A percentile compares a stretch with the other conserved stretches of the same genome.
Evolutionary conservation across 1,140 invertebrate genomes (phyloP).

Genomic region (Luehdorfia chinensis): DNA sequence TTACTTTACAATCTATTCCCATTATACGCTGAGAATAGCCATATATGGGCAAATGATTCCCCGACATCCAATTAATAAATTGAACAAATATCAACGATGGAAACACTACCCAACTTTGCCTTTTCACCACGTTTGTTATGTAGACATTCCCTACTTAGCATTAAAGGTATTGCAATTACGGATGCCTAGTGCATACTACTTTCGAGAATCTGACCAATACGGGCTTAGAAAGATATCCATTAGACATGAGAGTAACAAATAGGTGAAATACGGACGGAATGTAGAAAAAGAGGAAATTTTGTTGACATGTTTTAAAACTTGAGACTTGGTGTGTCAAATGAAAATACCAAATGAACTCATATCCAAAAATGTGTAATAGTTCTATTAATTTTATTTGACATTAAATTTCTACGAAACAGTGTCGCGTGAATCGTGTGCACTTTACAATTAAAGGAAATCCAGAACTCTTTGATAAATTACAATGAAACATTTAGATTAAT

Average conservation of each 20-base stretch:
- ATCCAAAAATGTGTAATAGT: too few relatives aligned
- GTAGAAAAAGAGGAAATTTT: not conserved
- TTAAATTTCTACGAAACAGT: too few relatives aligned
- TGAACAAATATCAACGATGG: not conserved
- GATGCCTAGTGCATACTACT: slow-evolving; percentile 1
- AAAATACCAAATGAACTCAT: too few relatives aligned
- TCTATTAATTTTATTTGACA: too few relatives aligned
- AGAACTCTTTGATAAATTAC: too few relatives aligned
- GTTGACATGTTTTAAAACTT: too few relatives aligned
- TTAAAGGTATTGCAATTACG: slow-evolving; percentile 9
- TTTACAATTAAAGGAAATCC: too few relatives aligned
- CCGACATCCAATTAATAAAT: slow-evolving; percentile 4
- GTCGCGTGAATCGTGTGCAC: too few relatives aligned
- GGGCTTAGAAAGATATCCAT: not conserved
- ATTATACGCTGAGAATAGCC: not conserved
- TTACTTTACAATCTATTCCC: not conserved
- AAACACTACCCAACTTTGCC: not conserved
- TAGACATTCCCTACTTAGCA: not conserved
- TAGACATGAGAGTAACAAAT: not conserved
- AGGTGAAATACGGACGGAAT: not conserved
- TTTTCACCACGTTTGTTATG: not conserved
- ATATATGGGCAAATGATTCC: not conserved
- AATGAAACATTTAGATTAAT: too few relatives aligned
- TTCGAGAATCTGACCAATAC: not conserved
- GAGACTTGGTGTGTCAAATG: too few relatives aligned